Base-by-base conservation (phyloP, 2,888 invertebrate genomes). In the Caenorhabditis zanzibari region DNA sequence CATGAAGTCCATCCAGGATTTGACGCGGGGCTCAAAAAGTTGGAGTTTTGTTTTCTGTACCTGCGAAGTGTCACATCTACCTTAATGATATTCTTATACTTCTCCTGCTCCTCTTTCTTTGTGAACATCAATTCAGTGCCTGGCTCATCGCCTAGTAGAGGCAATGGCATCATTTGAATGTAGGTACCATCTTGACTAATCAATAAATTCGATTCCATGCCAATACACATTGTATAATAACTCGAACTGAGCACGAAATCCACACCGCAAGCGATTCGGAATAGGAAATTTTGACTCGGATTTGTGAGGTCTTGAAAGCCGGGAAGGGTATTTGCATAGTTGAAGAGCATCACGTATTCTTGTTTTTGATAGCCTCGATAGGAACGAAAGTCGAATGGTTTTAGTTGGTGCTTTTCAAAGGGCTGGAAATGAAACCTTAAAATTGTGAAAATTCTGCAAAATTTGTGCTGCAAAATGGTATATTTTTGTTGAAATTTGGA, bases 321-420 rank as follows among this genome's bases (percentile, higher is more conserved):
- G 35, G 76, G 76, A 2, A 84, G 32, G 12, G 80, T 72, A 59
- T 76, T 81, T 12, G 81, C 71, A 56, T 84, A 84, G 58, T 84
- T 84, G 76, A 84, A 84, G 44, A 84, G 44, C 81, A 84, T 84
- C 24, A 84, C 81, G 71, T 84, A 84, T 44, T 84, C 84, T 14
- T 81, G 76, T 47, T 84, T 84, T 41, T 80, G 63, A 54, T 81
- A 84, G 19, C 84, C 84, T 12, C 68, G 63, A 28, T 76, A 84
- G 2, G 72, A n/a, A 0, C 80, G 76, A 58, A 81, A 80, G 54
- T 84, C 84, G 73, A 84, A 84, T 35, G 80, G 76, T 35, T 68
- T 76, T 3, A 84, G 59, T 54, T 84, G 81, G 16, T 77, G 71
- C 32, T 76, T 81, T 35, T 84, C 76, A 49, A 61, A 84, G 0